Evolutionary conservation across 2,888 invertebrate species (phyloP).

Genomic region (Thereva unica): DNA sequence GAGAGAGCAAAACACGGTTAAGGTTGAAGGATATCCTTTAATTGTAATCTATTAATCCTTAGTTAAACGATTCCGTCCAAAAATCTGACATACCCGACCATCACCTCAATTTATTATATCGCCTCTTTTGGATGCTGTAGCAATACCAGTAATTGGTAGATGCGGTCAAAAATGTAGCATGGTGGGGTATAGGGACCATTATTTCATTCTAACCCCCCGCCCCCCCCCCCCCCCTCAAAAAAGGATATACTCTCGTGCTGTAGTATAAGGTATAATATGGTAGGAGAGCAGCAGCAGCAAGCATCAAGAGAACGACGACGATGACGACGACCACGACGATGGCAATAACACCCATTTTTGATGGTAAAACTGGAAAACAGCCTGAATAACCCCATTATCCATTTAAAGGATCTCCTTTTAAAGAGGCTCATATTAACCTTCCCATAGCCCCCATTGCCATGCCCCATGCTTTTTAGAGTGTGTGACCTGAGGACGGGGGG

Average conservation of each 20-base stretch:
- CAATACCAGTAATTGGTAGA: constrained; percentile 27
- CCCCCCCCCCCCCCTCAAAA: too few species aligned
- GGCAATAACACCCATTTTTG: not conserved
- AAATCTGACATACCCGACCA: constrained; percentile 33
- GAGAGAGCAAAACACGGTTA: too few species aligned
- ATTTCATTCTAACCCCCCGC: too few species aligned
- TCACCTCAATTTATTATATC: constrained; percentile 35
- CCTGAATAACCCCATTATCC: constrained; percentile 27
- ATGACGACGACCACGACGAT: not conserved
- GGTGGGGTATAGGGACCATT: too few species aligned
- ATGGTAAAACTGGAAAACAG: constrained; percentile 10
- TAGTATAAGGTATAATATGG: not conserved
- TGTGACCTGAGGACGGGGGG: too few species aligned
- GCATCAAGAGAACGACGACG: not conserved
- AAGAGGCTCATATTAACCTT: constrained; percentile 24
- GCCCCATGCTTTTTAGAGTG: too few species aligned
- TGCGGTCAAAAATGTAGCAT: constrained; percentile 13
- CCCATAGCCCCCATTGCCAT: too few species aligned
- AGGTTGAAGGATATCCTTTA: constrained; percentile 22
- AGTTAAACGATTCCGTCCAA: constrained; percentile 32
- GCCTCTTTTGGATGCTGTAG: constrained; percentile 20
- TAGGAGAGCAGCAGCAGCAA: constrained; percentile 8
- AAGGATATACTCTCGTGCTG: too few species aligned
- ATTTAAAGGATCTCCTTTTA: constrained; percentile 27
- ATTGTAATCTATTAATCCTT: constrained; percentile 37